Evolutionary conservation across 2,797 vertebrate genomes (phyloP).

Genomic region (Helarctos malayanus): DNA sequence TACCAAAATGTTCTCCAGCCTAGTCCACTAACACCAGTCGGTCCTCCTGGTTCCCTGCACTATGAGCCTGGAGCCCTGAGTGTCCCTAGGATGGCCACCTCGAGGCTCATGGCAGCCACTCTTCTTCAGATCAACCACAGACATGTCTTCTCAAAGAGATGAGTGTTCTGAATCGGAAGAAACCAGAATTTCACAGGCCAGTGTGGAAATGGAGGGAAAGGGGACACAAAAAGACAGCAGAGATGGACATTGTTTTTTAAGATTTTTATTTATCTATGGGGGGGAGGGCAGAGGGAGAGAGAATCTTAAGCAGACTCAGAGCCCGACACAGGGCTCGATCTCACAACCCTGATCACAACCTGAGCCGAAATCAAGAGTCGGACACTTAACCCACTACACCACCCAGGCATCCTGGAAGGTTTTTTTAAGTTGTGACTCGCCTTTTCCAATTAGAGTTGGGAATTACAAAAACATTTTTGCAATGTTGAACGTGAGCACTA

Average conservation of each 20-base stretch:
- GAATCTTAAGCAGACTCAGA: neutral
- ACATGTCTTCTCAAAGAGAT: neutral
- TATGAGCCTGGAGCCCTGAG: neutral
- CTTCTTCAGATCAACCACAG: neutral
- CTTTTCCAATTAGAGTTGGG: neutral
- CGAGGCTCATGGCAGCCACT: neutral
- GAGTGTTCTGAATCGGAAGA: neutral
- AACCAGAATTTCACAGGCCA: neutral
- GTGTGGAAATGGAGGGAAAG: neutral
- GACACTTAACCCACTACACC: accelerated
- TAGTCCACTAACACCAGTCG: neutral
- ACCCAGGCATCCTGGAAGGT: neutral
- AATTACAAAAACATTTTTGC: neutral
- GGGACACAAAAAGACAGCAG: neutral
- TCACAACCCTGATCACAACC: neutral
- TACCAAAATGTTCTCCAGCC: neutral
- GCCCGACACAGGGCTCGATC: neutral
- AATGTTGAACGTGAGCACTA: neutral
- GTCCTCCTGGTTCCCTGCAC: neutral
- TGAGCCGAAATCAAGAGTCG: neutral
- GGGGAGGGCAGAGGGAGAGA: neutral
- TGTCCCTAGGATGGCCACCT: neutral
- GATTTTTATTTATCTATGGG: neutral
- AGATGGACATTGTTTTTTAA: neutral
- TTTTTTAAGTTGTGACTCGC: neutral